Evolutionary conservation across 2,797 vertebrate species (phyloP).

Genomic region (Acrossocheilus fasciatus): DNA sequence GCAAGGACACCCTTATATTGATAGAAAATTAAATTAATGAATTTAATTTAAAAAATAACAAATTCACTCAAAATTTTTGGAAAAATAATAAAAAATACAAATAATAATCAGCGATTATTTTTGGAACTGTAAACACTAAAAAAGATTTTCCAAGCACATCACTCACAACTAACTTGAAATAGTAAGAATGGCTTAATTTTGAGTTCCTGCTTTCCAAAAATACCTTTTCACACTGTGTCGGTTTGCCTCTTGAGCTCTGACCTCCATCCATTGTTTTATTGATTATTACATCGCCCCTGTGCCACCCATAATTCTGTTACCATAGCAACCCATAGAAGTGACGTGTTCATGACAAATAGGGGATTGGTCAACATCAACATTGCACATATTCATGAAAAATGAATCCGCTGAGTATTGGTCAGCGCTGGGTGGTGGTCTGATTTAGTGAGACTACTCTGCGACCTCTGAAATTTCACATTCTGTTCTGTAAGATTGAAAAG

Average conservation of each 20-base stretch:
- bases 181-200: neutral
- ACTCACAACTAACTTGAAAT: neutral
- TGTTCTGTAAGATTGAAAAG: neutral
- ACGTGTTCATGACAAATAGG: constrained; percentile 38
- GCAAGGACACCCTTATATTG: neutral
- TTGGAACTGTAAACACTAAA: neutral
- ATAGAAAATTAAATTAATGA: too few relatives aligned
- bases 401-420: constrained; percentile 11
- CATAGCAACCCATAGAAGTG: constrained; percentile 62
- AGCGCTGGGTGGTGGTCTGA: neutral
- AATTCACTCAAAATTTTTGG: neutral
- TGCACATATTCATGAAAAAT: constrained; percentile 58
- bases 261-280: constrained; percentile 70
- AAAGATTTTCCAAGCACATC: neutral
- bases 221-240: constrained; percentile 50
- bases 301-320: constrained; percentile 54
- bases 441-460: neutral
- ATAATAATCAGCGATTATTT: neutral
- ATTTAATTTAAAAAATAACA: neutral
- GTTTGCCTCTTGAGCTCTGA: constrained; percentile 51
- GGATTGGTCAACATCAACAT: constrained; percentile 38
- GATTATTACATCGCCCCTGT: constrained; percentile 62
- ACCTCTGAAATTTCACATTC: neutral
- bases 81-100: too few relatives aligned
- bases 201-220: constrained; percentile 37